Conservation (phyloP, 92 coral and sea anemone genomes). For the Phenganax subtilis region DNA sequence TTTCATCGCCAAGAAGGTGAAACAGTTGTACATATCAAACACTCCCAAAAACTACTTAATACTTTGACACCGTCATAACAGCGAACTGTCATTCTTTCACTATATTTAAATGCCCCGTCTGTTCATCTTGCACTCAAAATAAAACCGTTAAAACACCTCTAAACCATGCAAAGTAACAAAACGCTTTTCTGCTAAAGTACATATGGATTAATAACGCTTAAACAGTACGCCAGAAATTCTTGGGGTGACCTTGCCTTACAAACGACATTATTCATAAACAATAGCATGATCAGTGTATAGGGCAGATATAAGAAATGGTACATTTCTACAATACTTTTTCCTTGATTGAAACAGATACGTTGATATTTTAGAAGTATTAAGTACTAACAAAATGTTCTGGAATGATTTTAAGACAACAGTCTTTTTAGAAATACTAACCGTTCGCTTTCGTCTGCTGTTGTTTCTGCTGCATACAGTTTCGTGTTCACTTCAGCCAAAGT, state of each 20-base stretch:
- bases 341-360: background rate
- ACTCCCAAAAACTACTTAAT: background rate
- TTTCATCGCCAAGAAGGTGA: background rate
- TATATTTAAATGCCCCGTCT: slow-evolving; percentile 20
- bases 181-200: background rate
- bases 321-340: background rate
- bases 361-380: background rate
- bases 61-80: slow-evolving; percentile 12
- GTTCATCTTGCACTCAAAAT: slow-evolving; percentile 3
- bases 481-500: slow-evolving; percentile 66
- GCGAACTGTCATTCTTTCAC: background rate
- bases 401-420: background rate
- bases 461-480: slow-evolving; percentile 73
- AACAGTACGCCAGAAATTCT: background rate
- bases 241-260: background rate
- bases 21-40: background rate
- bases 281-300: background rate
- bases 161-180: background rate
- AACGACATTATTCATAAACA: background rate
- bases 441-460: slow-evolving; percentile 96
- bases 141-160: background rate
- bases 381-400: background rate
- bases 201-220: background rate
- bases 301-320: background rate
- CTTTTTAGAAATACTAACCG: slow-evolving; percentile 50